Conservation (phyloP, 2,113 vertebrate genomes). For the Paedocypris sp. region DNA sequence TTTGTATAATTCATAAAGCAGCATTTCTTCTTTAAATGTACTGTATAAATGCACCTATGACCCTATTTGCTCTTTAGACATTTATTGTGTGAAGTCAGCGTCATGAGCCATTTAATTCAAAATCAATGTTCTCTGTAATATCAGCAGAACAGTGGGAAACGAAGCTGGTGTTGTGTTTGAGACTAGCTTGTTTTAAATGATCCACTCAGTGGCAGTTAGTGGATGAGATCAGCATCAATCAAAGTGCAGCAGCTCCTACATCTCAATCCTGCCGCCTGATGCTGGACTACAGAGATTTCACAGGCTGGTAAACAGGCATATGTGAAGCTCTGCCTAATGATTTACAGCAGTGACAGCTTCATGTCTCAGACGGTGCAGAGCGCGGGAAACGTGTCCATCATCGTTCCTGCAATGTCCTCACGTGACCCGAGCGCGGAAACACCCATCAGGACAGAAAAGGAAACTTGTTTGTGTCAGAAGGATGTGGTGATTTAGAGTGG, state of each 20-base stretch:
- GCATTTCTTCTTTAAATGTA: too few species aligned
- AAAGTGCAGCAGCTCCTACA: constrained; percentile 24
- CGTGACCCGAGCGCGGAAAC: constrained; percentile 43
- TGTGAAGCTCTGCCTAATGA: constrained; percentile 60
- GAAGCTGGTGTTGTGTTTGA: too few species aligned
- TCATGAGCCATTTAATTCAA: too few species aligned
- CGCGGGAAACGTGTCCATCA: constrained; percentile 53
- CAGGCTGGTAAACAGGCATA: constrained; percentile 61
- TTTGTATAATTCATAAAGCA: too few species aligned
- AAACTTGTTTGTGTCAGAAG: neutral
- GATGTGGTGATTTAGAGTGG: too few species aligned
- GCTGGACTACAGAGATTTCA: constrained; percentile 59
- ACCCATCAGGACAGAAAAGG: neutral
- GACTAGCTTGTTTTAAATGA: too few species aligned
- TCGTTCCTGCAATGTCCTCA: constrained; percentile 52
- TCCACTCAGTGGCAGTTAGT: neutral
- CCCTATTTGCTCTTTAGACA: too few species aligned
- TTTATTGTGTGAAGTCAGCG: too few species aligned
- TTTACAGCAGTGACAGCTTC: constrained; percentile 63
- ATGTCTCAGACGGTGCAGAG: constrained; percentile 52
- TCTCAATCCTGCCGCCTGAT: constrained; percentile 54
- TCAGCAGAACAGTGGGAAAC: too few species aligned
- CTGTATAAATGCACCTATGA: too few species aligned
- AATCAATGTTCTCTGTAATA: too few species aligned
- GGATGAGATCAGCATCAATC: constrained; percentile 14